Base-by-base conservation (phyloP, 2,113 vertebrate species). In the Saccopteryx leptura region DNA sequence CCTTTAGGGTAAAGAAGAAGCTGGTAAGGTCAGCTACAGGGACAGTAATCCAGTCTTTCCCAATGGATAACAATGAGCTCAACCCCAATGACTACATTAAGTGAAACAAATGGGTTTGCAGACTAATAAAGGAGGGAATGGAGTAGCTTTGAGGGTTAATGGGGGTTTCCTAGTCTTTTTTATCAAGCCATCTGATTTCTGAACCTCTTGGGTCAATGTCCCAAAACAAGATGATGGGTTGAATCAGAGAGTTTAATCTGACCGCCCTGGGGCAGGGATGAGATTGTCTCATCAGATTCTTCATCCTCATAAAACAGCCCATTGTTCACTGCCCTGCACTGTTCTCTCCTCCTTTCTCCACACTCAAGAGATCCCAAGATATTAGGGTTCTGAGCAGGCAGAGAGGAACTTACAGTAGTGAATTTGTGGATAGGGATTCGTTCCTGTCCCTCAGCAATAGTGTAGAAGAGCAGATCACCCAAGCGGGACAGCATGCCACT, bases 391-490 rank as follows among this genome's bases (percentile, higher is more conserved):
- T 33, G 79, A 63, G 66, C 17, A 90, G 48, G 63, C 21, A 79
- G 52, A 84, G 31, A 66, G 19, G 23, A 68, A 96, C 99, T 98
- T 97, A 99, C 99, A 85, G 98, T 97, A 61, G 98, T 99, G 88
- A 99, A 99, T 93, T 98, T 97, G 94, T 99, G 98, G 83, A 99
- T 98, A 19, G 99, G 98, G 71, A 99, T 98, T 74, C 98, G 98
- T 52, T 99, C 99, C 93, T 99, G 98, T 88, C 99, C 99, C 54
- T 99, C 98, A 7, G 99, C 99, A 97, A 99, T 98, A 50, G 99
- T 99, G 97, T 99, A 99, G 98, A 99, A 99, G 61, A 99, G 99
- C 98, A 99, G 98, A 82, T 99, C 98, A 26, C 99, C 99, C 91
- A 99, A 98, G 87, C 98, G 98, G 23, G 98, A 98, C 89, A 98